Evolutionary conservation across 2,113 vertebrate genomes (phyloP).

Genomic region (Channa argus): DNA sequence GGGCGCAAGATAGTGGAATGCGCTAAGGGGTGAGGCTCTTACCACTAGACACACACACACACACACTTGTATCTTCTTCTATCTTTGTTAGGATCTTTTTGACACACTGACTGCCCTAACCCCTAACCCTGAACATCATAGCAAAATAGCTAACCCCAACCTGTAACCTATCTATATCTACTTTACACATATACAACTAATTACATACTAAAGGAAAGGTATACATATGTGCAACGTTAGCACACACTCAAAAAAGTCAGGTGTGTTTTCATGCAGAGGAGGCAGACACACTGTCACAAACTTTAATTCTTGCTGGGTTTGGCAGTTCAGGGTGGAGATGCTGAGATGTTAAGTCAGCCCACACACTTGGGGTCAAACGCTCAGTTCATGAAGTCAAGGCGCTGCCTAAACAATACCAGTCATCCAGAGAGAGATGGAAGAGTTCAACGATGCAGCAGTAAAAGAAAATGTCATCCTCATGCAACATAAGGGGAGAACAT

Average conservation of each 20-base stretch:
- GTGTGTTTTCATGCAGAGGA: background rate
- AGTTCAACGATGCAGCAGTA: conserved; percentile 55
- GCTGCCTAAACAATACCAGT: conserved; percentile 31
- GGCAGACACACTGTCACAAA: conserved; percentile 23
- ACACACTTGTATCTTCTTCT: background rate
- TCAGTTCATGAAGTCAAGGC: conserved; percentile 47
- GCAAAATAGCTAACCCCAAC: too few relatives aligned
- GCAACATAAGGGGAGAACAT: conserved; percentile 38
- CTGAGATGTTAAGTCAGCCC: conserved; percentile 30
- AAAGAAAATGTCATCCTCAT: conserved; percentile 38
- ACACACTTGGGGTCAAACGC: conserved; percentile 12
- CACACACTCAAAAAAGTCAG: background rate
- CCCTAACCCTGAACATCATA: too few relatives aligned
- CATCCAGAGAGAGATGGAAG: conserved; percentile 48
- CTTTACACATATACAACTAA: too few relatives aligned
- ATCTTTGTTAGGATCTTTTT: too few relatives aligned
- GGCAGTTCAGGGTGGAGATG: conserved; percentile 45
- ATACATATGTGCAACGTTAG: background rate
- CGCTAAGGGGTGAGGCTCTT: conserved; percentile 79
- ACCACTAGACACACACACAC: conserved; percentile 44
- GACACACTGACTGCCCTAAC: too few relatives aligned
- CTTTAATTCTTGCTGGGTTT: conserved; percentile 31
- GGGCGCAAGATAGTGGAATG: conserved; percentile 82
- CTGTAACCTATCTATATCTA: too few relatives aligned
- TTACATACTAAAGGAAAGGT: too few relatives aligned